Percentiles rank a stretch among this genome's conserved stretches.
phyloP scores from a whole-genome alignment of 2,113 vertebrate genomes.

The Illadopsis cleaveri region DNA sequence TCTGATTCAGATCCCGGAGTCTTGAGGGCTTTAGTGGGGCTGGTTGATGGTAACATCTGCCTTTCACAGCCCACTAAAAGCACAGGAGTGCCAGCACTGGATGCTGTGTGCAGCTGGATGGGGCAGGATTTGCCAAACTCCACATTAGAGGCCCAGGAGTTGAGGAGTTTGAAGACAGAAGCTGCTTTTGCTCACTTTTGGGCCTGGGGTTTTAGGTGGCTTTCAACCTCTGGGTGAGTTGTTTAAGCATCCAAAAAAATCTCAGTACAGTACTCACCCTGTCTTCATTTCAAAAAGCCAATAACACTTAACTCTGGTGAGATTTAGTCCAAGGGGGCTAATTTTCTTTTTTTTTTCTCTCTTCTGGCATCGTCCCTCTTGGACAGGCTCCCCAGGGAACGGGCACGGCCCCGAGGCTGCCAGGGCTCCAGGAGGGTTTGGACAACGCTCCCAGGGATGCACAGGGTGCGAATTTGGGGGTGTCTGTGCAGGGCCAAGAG shows the following conservation, averaged over 20 bases:
- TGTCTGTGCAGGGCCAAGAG: background rate
- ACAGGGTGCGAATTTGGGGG: background rate
- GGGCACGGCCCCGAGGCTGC: accelerated
- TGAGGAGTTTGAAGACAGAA: background rate
- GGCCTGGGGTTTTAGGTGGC: background rate
- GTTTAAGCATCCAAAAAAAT: background rate
- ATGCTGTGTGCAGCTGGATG: accelerated
- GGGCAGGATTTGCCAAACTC: background rate
- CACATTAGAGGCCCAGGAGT: accelerated
- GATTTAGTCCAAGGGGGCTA: background rate
- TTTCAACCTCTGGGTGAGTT: background rate
- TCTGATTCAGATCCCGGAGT: background rate
- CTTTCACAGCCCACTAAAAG: background rate
- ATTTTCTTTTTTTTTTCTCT: background rate
- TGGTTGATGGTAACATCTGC: background rate
- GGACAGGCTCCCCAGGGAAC: background rate
- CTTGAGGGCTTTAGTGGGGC: background rate
- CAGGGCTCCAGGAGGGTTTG: background rate
- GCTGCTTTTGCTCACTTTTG: background rate
- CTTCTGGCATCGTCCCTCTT: background rate
- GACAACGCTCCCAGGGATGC: accelerated
- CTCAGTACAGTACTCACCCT: background rate
- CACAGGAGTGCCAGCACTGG: background rate
- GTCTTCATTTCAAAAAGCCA: background rate
- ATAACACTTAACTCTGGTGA: background rate